These are phyloP conservation scores for Sitophilus oryzae DNA, from an alignment of 1,140 invertebrate genomes.

Conservation along the genomic window DNA sequence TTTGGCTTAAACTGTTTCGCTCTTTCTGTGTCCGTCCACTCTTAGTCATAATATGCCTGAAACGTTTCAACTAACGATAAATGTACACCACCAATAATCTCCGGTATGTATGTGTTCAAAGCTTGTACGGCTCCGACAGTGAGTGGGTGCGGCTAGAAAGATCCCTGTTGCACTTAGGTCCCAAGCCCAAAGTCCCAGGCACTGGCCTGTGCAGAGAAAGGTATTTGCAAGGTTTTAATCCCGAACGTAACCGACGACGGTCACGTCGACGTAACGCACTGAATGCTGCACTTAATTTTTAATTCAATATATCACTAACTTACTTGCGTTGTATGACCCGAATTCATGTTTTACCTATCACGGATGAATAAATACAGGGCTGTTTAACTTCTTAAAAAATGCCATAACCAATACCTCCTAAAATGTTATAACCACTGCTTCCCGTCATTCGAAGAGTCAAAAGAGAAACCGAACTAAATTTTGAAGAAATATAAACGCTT, in stretches of 20 bases:
- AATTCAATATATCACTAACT: conserved; percentile 3
- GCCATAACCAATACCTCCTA: no score
- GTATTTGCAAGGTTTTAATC: conserved; percentile 35
- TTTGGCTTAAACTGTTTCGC: no score
- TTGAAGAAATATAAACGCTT: neutral
- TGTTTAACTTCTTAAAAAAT: no score
- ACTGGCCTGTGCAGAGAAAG: conserved; percentile 44
- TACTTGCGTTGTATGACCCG: neutral
- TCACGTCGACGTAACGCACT: conserved; percentile 32
- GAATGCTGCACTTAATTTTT: conserved; percentile 34
- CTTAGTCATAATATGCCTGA: no score
- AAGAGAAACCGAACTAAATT: neutral
- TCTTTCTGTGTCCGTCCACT: no score
- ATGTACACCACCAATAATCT: conserved; percentile 3
- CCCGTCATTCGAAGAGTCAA: no score
- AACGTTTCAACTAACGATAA: no score
- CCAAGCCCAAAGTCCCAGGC: conserved; percentile 37
- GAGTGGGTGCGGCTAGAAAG: conserved; percentile 39
- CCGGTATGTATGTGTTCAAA: conserved; percentile 36
- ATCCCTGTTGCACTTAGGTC: conserved; percentile 37
- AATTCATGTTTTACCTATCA: no score
- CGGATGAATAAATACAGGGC: no score
- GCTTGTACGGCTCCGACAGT: conserved; percentile 34
- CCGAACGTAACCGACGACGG: conserved; percentile 8
- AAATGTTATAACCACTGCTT: no score